Percentiles rank a stretch among this genome's conserved stretches.
Evolutionary conservation across 2,888 invertebrate species (phyloP).

Genomic region (Pedicia rivosa): DNA sequence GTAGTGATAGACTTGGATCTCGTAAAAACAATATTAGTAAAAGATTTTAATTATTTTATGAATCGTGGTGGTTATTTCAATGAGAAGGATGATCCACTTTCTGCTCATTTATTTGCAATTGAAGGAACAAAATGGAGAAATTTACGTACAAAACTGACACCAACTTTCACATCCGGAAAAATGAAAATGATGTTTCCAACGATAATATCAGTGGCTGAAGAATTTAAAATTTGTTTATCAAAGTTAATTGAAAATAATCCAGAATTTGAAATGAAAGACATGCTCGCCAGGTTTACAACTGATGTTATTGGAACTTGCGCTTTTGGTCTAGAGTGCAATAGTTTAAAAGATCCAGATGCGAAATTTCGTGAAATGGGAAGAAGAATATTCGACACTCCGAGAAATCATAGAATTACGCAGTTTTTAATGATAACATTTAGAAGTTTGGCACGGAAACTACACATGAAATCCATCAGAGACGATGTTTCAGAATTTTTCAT

Average conservation of each 20-base stretch:
- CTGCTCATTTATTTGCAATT: conserved; percentile 21
- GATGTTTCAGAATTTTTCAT: conserved; percentile 23
- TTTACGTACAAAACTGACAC: conserved; percentile 30
- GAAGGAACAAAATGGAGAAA: conserved; percentile 31
- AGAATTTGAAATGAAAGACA: conserved; percentile 29
- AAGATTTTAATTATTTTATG: conserved; percentile 26
- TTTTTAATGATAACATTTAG: not conserved
- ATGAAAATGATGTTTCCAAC: conserved; percentile 32
- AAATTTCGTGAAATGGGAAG: conserved; percentile 21
- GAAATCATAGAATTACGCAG: not conserved
- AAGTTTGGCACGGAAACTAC: not conserved
- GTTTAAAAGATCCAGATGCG: conserved; percentile 25
- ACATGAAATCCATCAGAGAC: conserved; percentile 11
- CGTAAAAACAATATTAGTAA: conserved; percentile 21
- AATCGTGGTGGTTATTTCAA: conserved; percentile 23
- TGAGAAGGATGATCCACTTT: conserved; percentile 23
- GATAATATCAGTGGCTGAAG: conserved; percentile 19
- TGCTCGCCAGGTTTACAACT: conserved; percentile 30
- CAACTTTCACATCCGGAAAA: conserved; percentile 33
- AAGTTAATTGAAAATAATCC: conserved; percentile 10
- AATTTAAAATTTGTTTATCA: conserved; percentile 17
- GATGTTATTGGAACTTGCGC: conserved; percentile 35
- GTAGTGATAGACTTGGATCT: conserved; percentile 21
- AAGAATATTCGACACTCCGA: conserved; percentile 14
- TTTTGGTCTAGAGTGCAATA: conserved; percentile 33